Evolutionary conservation across 2,113 vertebrate species (phyloP).

Genomic region (Pedetes capensis): DNA sequence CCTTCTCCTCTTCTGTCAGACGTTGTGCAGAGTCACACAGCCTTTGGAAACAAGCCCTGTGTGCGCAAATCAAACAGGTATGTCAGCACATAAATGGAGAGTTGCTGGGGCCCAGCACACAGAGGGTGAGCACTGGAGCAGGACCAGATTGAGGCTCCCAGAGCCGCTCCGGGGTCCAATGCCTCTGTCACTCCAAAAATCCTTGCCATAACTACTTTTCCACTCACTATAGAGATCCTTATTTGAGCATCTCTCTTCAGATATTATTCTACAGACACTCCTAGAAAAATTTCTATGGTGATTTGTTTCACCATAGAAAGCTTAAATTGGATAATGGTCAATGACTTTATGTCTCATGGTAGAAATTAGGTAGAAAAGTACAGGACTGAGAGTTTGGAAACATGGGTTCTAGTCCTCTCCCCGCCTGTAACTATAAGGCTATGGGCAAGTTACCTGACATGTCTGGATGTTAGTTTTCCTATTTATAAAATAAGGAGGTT

Average conservation of each 20-base stretch:
- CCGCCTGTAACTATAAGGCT: background rate
- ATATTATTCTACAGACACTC: background rate
- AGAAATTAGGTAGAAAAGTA: background rate
- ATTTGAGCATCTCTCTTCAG: background rate
- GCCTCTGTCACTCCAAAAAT: background rate
- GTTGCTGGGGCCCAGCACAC: background rate
- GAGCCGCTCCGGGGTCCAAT: background rate
- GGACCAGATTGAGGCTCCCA: background rate
- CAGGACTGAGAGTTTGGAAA: background rate
- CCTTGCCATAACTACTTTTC: background rate
- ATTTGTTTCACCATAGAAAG: background rate
- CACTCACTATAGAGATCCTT: background rate
- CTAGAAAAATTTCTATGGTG: background rate
- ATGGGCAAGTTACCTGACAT: background rate
- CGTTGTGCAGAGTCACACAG: background rate
- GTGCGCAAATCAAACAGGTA: too few species aligned
- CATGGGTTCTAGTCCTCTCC: background rate
- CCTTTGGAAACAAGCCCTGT: background rate
- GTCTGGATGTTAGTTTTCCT: background rate
- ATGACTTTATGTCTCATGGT: background rate
- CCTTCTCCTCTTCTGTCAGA: background rate
- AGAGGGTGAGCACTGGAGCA: background rate
- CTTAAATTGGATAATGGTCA: background rate
- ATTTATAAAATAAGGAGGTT: constrained; percentile 26
- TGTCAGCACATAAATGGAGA: background rate